Base-by-base conservation (phyloP, 2,888 invertebrate genomes). In the Lepidonotus clava region DNA sequence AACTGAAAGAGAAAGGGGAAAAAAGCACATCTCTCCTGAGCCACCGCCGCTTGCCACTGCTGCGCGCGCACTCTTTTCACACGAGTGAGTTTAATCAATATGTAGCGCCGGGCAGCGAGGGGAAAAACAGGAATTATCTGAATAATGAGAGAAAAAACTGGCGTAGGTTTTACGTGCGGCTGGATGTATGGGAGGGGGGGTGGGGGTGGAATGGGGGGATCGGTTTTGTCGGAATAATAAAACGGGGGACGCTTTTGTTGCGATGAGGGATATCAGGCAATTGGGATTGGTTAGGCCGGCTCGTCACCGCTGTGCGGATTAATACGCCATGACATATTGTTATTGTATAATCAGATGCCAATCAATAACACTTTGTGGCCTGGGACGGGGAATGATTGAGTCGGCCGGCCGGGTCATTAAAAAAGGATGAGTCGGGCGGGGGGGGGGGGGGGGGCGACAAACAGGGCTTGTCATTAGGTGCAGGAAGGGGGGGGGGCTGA, bases 311-410 rank as follows among this genome's bases (percentile, higher is more conserved):
- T 24, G 28, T 61, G 61, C 4, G n/a, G 28, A 32, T 61, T 61
- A 61, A 61, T 61, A 61, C 28, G 28, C 28, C 61, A 61, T 61
- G 61, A 61, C 61, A 61, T 61, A 61, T 61, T 61, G 61, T 61
- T 61, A 61, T 61, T 61, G 61, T 61, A 61, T 61, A 61, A 61
- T 61, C 61, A 32, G 61, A 61, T 61, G 28, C 61, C 28, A 61
- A 61, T 61, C 61, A 61, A 61, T 61, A 61, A 61, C 61, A 61
- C 61, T 61, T 61, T 61, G 61, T 32, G 28, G 61, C 61, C 61
- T 4, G 61, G 61, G 28, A 32, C 4, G 61, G 28, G 24, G 61
- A 61, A 61, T 61, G 28, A 61, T 61, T 61, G 61, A 61, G 61
- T 1, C n/a, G n/a, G 61, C 28, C 61, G 28, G 2, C 24, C 28